A percentile compares a stretch with the other conserved stretches of the same genome.
phyloP scores from a whole-genome alignment of 2,797 vertebrate genomes.

The Dryobates pubescens region DNA sequence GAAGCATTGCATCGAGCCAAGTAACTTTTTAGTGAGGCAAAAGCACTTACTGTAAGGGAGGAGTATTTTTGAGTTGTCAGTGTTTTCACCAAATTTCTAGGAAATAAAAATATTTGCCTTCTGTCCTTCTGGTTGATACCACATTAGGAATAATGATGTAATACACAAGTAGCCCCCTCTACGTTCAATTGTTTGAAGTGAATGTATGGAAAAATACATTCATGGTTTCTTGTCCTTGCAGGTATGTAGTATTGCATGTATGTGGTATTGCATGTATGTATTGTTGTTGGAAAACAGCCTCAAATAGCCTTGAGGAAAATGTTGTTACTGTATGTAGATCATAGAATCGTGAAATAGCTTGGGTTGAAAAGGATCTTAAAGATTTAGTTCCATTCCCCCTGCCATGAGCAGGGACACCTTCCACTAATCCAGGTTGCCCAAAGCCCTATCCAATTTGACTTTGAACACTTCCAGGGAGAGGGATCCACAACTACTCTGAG shows the following conservation, averaged over 20 bases:
- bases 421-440: too few species aligned
- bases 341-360: too few species aligned
- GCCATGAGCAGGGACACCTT: too few species aligned
- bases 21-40: neutral
- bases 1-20: neutral
- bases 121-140: neutral
- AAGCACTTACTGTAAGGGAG: neutral
- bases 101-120: neutral
- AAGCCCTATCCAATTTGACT: too few species aligned
- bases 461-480: too few species aligned
- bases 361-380: too few species aligned
- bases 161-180: neutral
- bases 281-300: neutral
- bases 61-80: neutral
- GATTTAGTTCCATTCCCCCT: too few species aligned
- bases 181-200: neutral
- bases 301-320: neutral
- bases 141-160: neutral
- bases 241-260: neutral
- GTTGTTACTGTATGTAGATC: neutral
- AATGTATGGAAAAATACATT: neutral
- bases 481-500: too few species aligned
- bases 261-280: neutral
- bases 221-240: neutral
- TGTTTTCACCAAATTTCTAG: neutral